A percentile compares a stretch with the other conserved stretches of the same genome.
Evolutionary conservation across 1,140 invertebrate species (phyloP).

Genomic region (Drosophila funebris): DNA sequence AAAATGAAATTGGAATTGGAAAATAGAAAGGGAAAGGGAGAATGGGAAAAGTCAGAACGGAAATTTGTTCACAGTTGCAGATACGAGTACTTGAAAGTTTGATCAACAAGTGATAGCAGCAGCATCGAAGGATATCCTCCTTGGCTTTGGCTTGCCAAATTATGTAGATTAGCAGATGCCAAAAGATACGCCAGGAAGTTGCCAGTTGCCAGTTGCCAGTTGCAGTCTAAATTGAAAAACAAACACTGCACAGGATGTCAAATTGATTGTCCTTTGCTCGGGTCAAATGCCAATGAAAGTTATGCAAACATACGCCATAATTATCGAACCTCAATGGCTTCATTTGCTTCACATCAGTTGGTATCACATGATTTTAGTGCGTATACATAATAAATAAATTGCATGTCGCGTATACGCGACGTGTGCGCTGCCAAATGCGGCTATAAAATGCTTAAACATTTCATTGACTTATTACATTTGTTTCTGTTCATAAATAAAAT

Average conservation of each 20-base stretch:
- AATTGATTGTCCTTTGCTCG: conserved; percentile 11
- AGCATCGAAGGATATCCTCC: conserved; percentile 12
- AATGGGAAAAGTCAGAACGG: conserved; percentile 41
- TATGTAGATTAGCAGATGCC: conserved; percentile 61
- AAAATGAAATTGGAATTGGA: conserved; percentile 3
- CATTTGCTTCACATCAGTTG: background rate
- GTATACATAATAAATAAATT: conserved; percentile 27
- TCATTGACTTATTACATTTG: no score
- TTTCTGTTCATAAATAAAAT: conserved; percentile 6
- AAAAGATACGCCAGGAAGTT: conserved; percentile 54
- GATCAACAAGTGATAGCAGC: conserved; percentile 71
- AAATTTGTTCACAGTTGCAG: conserved; percentile 60
- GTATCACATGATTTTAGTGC: background rate
- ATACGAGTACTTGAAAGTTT: conserved; percentile 33
- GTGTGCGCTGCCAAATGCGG: background rate
- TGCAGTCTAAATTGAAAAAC: conserved; percentile 18
- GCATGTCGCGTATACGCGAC: conserved; percentile 40
- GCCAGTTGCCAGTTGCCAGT: background rate
- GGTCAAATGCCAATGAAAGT: background rate
- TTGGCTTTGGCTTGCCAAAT: conserved; percentile 53
- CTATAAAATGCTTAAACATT: no score
- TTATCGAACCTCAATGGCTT: conserved; percentile 2
- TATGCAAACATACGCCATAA: conserved; percentile 1
- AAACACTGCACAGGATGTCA: background rate
- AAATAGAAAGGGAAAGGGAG: conserved; percentile 33